phyloP scores from a whole-genome alignment of 2,113 vertebrate species.

The Thinocorus orbignyianus region DNA sequence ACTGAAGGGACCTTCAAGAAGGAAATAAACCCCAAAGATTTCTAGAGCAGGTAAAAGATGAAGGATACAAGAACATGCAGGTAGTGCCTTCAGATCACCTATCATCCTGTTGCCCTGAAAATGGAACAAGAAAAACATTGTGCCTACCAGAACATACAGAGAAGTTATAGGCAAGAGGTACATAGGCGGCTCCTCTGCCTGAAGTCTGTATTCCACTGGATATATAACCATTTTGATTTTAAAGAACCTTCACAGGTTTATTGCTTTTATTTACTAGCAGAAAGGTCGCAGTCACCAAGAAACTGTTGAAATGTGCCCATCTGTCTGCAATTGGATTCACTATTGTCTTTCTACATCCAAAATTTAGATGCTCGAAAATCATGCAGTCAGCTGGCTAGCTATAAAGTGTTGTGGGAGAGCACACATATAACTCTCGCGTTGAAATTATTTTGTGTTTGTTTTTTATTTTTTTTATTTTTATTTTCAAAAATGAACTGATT shows the following conservation, averaged over 20 bases:
- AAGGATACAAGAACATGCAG: not conserved
- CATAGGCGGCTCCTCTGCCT: not conserved
- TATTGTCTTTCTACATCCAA: not conserved
- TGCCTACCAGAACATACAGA: not conserved
- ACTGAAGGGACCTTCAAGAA: not conserved
- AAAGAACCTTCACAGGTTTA: not conserved
- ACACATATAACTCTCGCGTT: not conserved
- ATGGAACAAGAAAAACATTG: not conserved
- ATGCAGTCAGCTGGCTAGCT: not conserved
- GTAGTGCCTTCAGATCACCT: not conserved
- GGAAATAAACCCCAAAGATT: not conserved
- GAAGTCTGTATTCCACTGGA: not conserved
- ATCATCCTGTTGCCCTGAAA: not conserved
- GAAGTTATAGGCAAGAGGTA: not conserved
- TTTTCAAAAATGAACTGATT: not conserved
- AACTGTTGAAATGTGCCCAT: not conserved
- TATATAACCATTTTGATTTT: not conserved
- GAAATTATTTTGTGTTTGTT: not conserved
- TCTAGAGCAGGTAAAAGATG: not conserved
- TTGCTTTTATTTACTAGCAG: not conserved
- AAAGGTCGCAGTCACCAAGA: not conserved
- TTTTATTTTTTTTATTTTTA: not conserved
- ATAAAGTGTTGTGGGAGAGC: not conserved
- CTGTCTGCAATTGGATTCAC: not conserved
- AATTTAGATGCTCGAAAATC: not conserved